Base-by-base conservation (phyloP, 2,888 invertebrate genomes). In the Limnephilus marmoratus region DNA sequence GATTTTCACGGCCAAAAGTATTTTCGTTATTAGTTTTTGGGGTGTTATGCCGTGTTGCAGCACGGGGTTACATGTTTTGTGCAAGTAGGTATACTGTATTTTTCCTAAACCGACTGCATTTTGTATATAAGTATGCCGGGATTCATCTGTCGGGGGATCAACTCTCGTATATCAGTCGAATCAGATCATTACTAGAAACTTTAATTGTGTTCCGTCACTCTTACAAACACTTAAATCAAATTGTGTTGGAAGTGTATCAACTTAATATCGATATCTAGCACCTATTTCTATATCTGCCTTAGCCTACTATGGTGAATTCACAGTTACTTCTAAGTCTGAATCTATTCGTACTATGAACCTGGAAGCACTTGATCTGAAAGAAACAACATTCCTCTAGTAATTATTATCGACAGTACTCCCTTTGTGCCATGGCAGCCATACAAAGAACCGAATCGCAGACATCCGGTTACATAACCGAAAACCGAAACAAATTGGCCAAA, bases 381-480 rank as follows among this genome's bases (percentile, higher is more conserved):
- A 37, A 85, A 37, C 34, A 85, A 34, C 85, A 85, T 85, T 85
- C 85, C 85, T 31, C n/a, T 13, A 37, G 85, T 85, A 37, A 53
- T 87, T 87, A 53, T 29, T 31, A 53, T 29, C 49, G 87, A 31
- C 87, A 87, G 29, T 87, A 29, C 53, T 15, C 49, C 87, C 7
- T 87, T 87, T 53, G 49, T 87, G 87, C 87, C 3, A 11, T 53
- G 87, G n/a, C 9, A 49, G 41, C 53, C n/a, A 53, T 34, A 31
- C 87, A 87, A 49, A 53, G 87, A 49, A 13, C 31, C 68, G 87
- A 49, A 87, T 87, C 53, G 87, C 53, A 87, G 53, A 87, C 87
- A 53, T 87, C 87, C 87, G 87, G 87, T 87, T 53, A 53, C 87
- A n/a, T 49, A 49, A 87, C 87, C 41, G 45, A 41, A 41, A 53